Conservation (phyloP, 2,797 vertebrate genomes). For the Tarsius wallacei region DNA sequence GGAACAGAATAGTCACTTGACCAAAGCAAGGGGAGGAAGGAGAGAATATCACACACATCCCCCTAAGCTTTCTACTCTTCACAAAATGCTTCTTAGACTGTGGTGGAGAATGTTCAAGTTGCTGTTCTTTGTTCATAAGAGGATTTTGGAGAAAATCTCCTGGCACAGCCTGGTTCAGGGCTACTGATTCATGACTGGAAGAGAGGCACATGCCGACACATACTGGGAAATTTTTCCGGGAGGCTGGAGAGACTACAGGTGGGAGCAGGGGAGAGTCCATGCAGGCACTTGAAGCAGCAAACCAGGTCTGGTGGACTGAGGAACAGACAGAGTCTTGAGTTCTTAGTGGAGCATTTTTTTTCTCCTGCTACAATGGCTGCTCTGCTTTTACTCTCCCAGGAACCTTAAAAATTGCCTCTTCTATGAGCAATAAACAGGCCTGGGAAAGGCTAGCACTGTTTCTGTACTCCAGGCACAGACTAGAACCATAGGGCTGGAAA, state of each 20-base stretch:
- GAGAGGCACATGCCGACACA: neutral
- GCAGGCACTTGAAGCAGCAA: neutral
- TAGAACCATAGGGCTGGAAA: neutral
- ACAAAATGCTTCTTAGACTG: neutral
- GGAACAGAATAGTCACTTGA: slow-evolving; percentile 10
- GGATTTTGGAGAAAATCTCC: slow-evolving; percentile 37
- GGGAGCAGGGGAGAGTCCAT: neutral
- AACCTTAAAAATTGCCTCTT: neutral
- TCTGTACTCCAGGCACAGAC: neutral
- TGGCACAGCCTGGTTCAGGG: neutral
- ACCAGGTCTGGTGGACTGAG: neutral
- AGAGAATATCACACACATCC: neutral
- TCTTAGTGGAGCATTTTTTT: neutral
- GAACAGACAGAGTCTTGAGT: neutral
- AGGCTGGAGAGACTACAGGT: neutral
- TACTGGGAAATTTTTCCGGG: neutral
- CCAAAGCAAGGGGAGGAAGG: neutral
- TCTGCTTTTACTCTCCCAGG: neutral
- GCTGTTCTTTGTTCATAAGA: slow-evolving; percentile 49
- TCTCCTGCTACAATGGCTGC: neutral
- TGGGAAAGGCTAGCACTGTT: neutral
- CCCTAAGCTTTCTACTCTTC: neutral
- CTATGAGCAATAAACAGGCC: neutral
- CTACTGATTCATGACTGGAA: slow-evolving; percentile 35
- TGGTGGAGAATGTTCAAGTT: neutral